Base-by-base conservation (phyloP, 2,888 invertebrate genomes). In the Uropetala carovei region DNA sequence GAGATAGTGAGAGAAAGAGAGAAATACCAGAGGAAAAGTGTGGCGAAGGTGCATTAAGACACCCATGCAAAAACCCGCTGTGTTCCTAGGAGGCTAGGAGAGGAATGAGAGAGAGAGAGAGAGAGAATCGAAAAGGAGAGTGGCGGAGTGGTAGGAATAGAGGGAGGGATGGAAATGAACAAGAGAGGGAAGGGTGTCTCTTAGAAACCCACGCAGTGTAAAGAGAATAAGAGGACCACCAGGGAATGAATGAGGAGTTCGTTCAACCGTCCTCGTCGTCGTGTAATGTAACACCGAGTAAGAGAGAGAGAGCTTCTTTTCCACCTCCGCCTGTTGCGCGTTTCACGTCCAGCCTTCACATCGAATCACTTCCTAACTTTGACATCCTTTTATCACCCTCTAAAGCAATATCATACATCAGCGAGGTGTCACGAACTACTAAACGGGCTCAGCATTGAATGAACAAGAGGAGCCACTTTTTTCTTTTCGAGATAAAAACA, bases 181-280 rank as follows among this genome's bases (percentile, higher is more conserved):
- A 0, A 22, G 59, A 22, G n/a, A 58, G 43, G 9, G 82, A 82
- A 3, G 43, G 43, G 43, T 8, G 82, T 27, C 82, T 30, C 82
- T n/a, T 27, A 43, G 58, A n/a, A 68, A 68, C 68, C n/a, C 68
- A 68, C 68, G 68, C 68, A 68, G 18, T 68, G 64, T 7, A 64
- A 64, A 16, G 14, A 64, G 64, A n/a, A 16, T 0, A 64, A 16
- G 11, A 22, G 22, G 68, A 68, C n/a, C 68, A 68, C 68, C 68
- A 22, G 68, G 68, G 68, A 68, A 68, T 68, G 68, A n/a, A 18
- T 64, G n/a, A 64, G 14, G 68, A 68, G 68, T 68, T 68, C 68
- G n/a, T 68, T 68, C 68, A 68, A 68, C 68, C 68, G n/a, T n/a
- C n/a, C n/a, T n/a, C n/a, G n/a, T n/a, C 18, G 18, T 68, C 68